phyloP scores from a whole-genome alignment of 1,140 invertebrate species.

The Chymomyza costata region DNA sequence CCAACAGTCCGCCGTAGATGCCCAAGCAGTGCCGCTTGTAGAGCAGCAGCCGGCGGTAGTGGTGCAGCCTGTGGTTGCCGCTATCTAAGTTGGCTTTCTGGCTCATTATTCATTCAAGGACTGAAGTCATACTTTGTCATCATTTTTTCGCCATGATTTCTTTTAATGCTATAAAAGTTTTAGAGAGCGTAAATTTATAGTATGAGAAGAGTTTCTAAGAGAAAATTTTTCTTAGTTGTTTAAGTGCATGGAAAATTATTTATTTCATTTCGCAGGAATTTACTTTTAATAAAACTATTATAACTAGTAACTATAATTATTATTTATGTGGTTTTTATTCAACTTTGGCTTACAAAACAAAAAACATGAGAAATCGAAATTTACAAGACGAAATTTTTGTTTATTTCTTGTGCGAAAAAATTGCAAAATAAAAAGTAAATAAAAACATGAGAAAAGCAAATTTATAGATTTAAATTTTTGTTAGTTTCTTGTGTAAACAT shows the following conservation, averaged over 20 bases:
- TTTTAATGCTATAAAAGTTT: not conserved
- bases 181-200: not conserved
- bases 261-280: slow-evolving; percentile 70
- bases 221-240: slow-evolving; percentile 46
- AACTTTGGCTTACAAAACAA: no score
- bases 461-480: no score
- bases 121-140: slow-evolving; percentile 55
- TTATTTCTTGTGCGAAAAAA: no score
- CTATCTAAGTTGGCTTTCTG: slow-evolving; percentile 33
- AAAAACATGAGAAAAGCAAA: no score
- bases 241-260: slow-evolving; percentile 70
- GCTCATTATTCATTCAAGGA: slow-evolving; percentile 14
- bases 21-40: slow-evolving; percentile 1
- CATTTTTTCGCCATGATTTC: slow-evolving; percentile 29
- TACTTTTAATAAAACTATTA: slow-evolving; percentile 28
- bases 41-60: slow-evolving; percentile 10
- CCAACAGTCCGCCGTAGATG: slow-evolving; percentile 4
- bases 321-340: no score
- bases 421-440: no score
- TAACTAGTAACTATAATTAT: no score
- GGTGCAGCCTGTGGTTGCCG: slow-evolving; percentile 1
- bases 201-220: slow-evolving; percentile 3
- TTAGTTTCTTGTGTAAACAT: no score
- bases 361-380: no score
- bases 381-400: no score